phyloP scores from a whole-genome alignment of 1,140 invertebrate genomes.

The Drosophila repletoides region DNA sequence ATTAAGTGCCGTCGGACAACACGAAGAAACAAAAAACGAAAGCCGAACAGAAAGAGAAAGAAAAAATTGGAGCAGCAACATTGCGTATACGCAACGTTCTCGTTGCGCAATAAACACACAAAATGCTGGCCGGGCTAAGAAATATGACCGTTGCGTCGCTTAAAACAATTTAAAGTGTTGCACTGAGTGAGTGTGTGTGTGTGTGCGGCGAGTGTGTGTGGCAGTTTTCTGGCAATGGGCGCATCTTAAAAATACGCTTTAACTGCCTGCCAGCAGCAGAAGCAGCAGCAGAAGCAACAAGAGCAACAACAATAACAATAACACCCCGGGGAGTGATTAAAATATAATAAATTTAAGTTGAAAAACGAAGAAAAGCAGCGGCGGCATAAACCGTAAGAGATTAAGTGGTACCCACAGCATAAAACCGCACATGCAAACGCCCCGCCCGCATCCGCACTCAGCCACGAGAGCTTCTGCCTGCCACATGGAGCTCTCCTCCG shows the following conservation, averaged over 20 bases:
- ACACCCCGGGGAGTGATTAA: conserved; percentile 78
- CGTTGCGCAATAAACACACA: conserved; percentile 51
- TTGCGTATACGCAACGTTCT: conserved; percentile 24
- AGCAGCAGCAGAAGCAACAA: no score
- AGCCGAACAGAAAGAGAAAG: conserved; percentile 4
- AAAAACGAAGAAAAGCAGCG: conserved; percentile 63
- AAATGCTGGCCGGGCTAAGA: conserved; percentile 42
- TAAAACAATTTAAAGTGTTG: conserved; percentile 70
- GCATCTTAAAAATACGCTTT: conserved; percentile 65
- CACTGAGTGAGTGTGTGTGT: background rate
- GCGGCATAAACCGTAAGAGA: conserved; percentile 68
- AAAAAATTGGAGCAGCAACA: conserved; percentile 14
- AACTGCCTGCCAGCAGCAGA: conserved; percentile 35
- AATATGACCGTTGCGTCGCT: conserved; percentile 56
- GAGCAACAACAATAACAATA: conserved; percentile 65
- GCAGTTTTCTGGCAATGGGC: conserved; percentile 22
- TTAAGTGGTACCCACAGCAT: conserved; percentile 75
- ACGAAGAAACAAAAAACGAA: conserved; percentile 8
- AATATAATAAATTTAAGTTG: conserved; percentile 80
- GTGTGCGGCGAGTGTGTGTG: conserved; percentile 7
- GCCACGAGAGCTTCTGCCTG: conserved; percentile 5
- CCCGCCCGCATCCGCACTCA: no score
- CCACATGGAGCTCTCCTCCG: conserved; percentile 36
- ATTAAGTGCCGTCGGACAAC: conserved; percentile 62
- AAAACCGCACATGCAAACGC: conserved; percentile 75